These are phyloP conservation scores for Scytalopus superciliaris DNA, from an alignment of 2,113 vertebrate species.

Conservation along the genomic window DNA sequence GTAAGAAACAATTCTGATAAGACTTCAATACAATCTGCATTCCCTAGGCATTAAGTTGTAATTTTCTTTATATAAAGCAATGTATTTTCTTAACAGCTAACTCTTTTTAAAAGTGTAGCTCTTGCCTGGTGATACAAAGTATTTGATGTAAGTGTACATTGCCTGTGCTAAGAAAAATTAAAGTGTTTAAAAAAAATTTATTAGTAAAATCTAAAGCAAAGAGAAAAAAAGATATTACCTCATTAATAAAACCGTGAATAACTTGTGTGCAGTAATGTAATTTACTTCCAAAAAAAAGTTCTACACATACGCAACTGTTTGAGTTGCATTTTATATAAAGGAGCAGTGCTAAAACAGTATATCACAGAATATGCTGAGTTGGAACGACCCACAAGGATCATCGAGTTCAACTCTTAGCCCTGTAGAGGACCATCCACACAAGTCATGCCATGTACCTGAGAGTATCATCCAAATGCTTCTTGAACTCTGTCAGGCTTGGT, in stretches of 20 bases:
- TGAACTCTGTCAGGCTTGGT: not conserved
- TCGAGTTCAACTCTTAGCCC: not conserved
- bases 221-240: not conserved
- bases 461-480: not conserved
- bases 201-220: not conserved
- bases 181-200: not conserved
- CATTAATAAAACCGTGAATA: not conserved
- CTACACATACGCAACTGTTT: not conserved
- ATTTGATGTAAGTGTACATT: not conserved
- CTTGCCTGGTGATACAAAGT: not conserved
- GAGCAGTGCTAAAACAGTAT: not conserved
- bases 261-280: not conserved
- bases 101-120: not conserved
- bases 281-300: not conserved
- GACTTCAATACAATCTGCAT: not conserved
- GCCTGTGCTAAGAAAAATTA: not conserved
- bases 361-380: not conserved
- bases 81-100: not conserved
- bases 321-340: not conserved
- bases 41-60: not conserved
- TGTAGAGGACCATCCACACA: not conserved
- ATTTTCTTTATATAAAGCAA: not conserved
- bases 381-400: not conserved
- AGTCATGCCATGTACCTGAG: not conserved
- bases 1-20: not conserved